Base-by-base conservation (phyloP, 2,113 vertebrate genomes). In the Dromaius novaehollandiae region DNA sequence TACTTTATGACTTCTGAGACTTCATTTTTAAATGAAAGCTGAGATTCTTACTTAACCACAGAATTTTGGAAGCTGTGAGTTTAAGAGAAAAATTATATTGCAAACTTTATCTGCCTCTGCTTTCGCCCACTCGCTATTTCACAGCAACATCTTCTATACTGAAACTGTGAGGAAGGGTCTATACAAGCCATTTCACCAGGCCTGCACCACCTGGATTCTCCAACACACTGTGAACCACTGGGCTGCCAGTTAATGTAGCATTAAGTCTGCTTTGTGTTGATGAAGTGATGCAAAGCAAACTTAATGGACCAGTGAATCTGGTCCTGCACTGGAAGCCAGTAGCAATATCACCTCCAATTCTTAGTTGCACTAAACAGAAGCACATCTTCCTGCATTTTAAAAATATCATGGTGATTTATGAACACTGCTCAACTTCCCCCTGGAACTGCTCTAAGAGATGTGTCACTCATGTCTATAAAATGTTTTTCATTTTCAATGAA, bases 1-100 rank as follows among this genome's bases (percentile, higher is more conserved):
- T 97, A 88, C 68, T 94, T 95, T 88, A 90, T 93, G 75, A 75
- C 78, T 95, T 95, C 91, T 93, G 70, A 92, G 89, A 93, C 74
- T 92, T 87, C 77, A 82, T 94, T 96, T 96, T 95, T 85, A 93
- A 95, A 96, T 91, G 84, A 93, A 97, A 91, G 82, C 4, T 25
- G 78, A 88, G 60, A 94, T 94, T 94, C 92, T 94, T 87, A 77
- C 78, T 78, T 94, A 93, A 86, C 93, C 95, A 81, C 91, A 86
- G 78, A 50, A 81, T 78, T 89, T 86, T 95, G 89, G 87, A 96
- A 91, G 84, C 89, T 55, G n/a, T 65, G 82, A 80, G 55, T 85
- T 82, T 74, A 64, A 83, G 73, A 74, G 86, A 66, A 88, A 68
- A 68, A 66, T 58, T 46, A 51, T 24, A 42, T 46, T 21, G 30